Evolutionary conservation across 2,797 vertebrate species (phyloP).

Genomic region (Halcyon smyrnensis): DNA sequence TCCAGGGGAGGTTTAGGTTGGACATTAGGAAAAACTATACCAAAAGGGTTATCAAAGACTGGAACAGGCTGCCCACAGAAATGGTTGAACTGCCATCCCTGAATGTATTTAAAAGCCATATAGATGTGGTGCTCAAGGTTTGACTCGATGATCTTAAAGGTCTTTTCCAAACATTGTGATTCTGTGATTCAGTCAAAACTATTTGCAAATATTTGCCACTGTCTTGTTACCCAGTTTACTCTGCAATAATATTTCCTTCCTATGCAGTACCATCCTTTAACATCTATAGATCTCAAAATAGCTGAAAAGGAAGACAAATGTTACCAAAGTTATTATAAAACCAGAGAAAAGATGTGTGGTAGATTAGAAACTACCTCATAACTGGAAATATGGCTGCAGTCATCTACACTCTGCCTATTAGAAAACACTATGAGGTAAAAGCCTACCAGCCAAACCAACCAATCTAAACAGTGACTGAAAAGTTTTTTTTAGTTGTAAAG

Average conservation of each 20-base stretch:
- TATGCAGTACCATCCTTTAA: neutral
- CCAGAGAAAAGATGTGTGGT: neutral
- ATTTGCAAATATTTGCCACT: neutral
- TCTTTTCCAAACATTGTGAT: too few species aligned
- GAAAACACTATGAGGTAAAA: neutral
- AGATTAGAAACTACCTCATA: neutral
- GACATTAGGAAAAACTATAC: too few species aligned
- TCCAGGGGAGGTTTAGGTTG: too few species aligned
- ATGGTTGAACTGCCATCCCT: too few species aligned
- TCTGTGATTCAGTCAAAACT: too few species aligned
- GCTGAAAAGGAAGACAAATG: neutral
- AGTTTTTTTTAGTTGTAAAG: neutral
- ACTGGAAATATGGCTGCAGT: neutral
- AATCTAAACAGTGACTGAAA: neutral
- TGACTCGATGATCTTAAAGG: too few species aligned
- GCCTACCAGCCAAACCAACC: rapidly evolving
- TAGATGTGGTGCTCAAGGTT: too few species aligned
- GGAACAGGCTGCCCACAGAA: too few species aligned
- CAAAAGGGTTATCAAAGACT: too few species aligned
- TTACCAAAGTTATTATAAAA: neutral
- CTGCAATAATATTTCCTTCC: neutral
- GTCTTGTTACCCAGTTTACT: neutral
- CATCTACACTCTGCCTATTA: neutral
- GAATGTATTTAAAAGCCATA: too few species aligned
- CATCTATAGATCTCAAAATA: neutral